These are phyloP conservation scores for Andrena haemorrhoa DNA, from an alignment of 2,888 invertebrate species.

Conservation along the genomic window DNA sequence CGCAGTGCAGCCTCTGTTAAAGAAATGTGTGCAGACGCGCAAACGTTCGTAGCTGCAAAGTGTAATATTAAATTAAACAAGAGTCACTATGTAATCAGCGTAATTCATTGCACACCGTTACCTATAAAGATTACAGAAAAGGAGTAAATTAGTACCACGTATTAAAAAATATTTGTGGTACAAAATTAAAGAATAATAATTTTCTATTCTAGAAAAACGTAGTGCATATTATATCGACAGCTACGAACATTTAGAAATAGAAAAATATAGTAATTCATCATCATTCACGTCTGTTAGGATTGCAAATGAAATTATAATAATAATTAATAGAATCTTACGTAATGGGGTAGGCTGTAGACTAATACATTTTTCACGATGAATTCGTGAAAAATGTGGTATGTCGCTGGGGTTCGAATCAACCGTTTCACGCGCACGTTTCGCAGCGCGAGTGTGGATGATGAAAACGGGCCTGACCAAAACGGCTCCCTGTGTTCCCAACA, in stretches of 20 bases:
- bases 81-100: neutral
- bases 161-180: neutral
- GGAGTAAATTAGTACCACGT: neutral
- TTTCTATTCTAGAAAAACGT: neutral
- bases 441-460: constrained; percentile 28
- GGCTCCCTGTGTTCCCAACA: constrained; percentile 47
- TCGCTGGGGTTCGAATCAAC: neutral
- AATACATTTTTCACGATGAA: neutral
- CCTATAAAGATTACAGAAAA: neutral
- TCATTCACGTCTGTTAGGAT: neutral
- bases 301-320: constrained; percentile 9
- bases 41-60: too few species aligned
- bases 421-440: constrained; percentile 19
- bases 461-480: constrained; percentile 45
- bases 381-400: neutral
- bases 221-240: neutral
- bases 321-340: neutral
- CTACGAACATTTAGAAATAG: neutral
- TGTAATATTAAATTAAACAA: too few species aligned
- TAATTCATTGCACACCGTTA: neutral
- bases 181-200: neutral
- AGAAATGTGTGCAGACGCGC: too few species aligned
- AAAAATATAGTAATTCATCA: neutral
- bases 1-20: too few species aligned
- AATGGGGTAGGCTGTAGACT: neutral